A percentile compares a stretch with the other conserved stretches of the same genome.
Conservation (phyloP, 2,797 vertebrate genomes). For the Antrozous pallidus region DNA sequence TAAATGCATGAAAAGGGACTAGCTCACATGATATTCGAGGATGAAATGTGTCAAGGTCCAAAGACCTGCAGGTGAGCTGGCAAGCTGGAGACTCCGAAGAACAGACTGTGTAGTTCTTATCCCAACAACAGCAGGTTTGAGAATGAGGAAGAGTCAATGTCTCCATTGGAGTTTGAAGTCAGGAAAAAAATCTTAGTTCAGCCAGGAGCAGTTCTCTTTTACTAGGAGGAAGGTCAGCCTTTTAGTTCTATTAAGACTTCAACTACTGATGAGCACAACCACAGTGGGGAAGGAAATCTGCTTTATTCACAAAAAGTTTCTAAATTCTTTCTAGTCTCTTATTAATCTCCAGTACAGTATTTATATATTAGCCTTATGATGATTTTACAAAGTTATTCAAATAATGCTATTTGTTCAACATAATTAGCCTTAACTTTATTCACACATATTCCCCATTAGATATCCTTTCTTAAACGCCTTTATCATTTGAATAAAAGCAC, state of each 20-base stretch:
- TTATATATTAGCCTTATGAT: not conserved
- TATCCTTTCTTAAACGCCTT: not conserved
- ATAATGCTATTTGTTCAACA: not conserved
- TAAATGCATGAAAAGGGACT: not conserved
- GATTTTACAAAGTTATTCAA: not conserved
- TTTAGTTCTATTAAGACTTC: not conserved
- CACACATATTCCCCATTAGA: not conserved
- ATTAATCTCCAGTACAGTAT: not conserved
- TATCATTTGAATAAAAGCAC: not conserved
- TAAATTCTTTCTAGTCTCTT: not conserved
- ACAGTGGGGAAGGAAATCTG: not conserved
- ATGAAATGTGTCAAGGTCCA: not conserved
- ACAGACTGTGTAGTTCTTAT: not conserved
- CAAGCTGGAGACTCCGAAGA: not conserved
- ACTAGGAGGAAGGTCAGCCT: not conserved
- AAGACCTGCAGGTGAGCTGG: not conserved
- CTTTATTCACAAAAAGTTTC: not conserved
- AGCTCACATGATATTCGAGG: not conserved
- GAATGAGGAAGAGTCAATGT: not conserved
- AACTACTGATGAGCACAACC: not conserved
- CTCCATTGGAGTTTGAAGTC: not conserved
- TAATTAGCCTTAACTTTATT: not conserved
- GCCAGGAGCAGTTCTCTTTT: not conserved
- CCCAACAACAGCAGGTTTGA: not conserved
- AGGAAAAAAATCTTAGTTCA: not conserved